Percentiles rank a stretch among this genome's conserved stretches.
phyloP scores from a whole-genome alignment of 2,113 vertebrate genomes.

The Daphoenositta chrysoptera region DNA sequence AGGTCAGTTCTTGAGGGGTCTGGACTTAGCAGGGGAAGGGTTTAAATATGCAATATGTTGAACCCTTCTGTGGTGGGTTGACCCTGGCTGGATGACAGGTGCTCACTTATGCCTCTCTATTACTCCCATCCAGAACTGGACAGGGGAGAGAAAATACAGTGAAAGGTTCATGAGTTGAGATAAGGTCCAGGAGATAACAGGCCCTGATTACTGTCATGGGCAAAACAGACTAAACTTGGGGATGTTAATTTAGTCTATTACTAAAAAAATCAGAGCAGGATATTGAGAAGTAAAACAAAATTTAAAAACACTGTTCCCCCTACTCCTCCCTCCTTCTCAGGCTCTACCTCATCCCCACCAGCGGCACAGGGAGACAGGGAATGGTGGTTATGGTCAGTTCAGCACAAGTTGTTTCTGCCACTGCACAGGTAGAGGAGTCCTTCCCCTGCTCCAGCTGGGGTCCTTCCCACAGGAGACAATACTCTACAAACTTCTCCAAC shows the following conservation, averaged over 20 bases:
- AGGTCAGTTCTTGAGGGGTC: background rate
- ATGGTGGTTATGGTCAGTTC: background rate
- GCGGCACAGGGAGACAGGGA: background rate
- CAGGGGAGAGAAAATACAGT: background rate
- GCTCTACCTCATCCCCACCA: background rate
- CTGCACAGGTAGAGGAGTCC: background rate
- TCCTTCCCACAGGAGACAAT: background rate
- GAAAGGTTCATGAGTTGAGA: background rate
- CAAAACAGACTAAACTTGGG: background rate
- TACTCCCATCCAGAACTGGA: background rate
- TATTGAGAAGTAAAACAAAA: background rate
- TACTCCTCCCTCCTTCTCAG: rapidly evolving
- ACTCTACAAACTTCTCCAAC: rapidly evolving
- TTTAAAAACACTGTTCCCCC: background rate
- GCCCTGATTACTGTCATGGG: background rate
- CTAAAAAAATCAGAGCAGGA: background rate
- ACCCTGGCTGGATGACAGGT: background rate
- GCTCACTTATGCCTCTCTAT: background rate
- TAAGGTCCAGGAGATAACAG: background rate
- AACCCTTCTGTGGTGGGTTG: background rate
- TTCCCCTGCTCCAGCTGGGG: background rate
- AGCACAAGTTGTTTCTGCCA: background rate
- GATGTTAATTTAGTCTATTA: background rate
- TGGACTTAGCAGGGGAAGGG: background rate
- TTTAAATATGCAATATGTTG: background rate